Evolutionary conservation across 2,113 vertebrate genomes (phyloP), one percentile per base, ranked within the genome.

Genomic region (Pipa parva): DNA sequence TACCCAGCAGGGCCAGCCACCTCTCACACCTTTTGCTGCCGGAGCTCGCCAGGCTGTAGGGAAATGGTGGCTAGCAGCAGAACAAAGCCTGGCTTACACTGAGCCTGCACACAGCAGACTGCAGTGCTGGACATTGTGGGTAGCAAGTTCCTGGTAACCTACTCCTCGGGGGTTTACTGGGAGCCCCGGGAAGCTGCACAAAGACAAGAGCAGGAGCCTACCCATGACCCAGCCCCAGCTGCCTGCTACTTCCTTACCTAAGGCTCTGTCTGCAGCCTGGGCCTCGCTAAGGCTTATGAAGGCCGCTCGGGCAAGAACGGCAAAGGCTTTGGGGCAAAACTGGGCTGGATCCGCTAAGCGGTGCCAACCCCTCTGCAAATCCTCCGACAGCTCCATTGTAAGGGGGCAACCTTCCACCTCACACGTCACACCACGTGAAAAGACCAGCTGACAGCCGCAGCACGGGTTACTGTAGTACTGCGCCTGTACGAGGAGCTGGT

Each of bases 371-470:
- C 78, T 87, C 80, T 88, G 89, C 62, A 90, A 91, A 9, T 80
- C 88, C 73, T 90, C 88, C 51, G 91, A 92, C 83, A 97, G 90
- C 91, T 95, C 94, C 93, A 97, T 97, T 91, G 93, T 93, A 90
- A 72, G 77, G 75, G 77, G 77, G n/a, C n/a, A n/a, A n/a, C n/a
- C n/a, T 76, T 77, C 79, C 79, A 92, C 85, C 87, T 86, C 82
- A 82, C 86, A 90, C 90, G 72, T 69, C 71, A 54, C 73, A 82
- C 82, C 95, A 97, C 92, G 93, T 97, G 94, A 94, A 77, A 15
- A 73, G 75, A 82, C 87, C 89, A 90, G 87, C 88, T 90, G 89
- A 90, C 78, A 69, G 61, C 15, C 45, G n/a, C n/a, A n/a, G n/a
- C n/a, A n/a, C n/a, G n/a, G n/a, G n/a, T n/a, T n/a, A n/a, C n/a